phyloP scores from a whole-genome alignment of 2,888 invertebrate genomes.

The Lapara coniferarum region DNA sequence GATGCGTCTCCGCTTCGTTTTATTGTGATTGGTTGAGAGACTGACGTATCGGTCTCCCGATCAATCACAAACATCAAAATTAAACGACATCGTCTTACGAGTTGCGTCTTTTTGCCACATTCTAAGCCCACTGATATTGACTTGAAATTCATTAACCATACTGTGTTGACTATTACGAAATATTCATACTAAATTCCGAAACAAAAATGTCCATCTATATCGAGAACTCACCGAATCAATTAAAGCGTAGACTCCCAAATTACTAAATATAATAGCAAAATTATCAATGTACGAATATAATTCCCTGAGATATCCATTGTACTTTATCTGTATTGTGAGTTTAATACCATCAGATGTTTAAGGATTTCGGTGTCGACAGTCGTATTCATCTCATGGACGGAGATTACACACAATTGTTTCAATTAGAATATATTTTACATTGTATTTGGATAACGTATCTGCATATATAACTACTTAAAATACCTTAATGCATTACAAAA shows the following conservation, averaged over 20 bases:
- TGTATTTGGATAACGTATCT: constrained; percentile 8
- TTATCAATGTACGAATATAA: constrained; percentile 41
- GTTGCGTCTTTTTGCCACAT: too few relatives aligned
- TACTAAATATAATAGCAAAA: constrained; percentile 42
- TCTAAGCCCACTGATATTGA: too few relatives aligned
- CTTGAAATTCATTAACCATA: not conserved
- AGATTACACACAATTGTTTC: constrained; percentile 49
- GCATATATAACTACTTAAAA: constrained; percentile 16
- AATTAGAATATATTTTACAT: constrained; percentile 23
- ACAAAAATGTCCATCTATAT: not conserved
- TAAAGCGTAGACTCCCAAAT: constrained; percentile 40
- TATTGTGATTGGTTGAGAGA: too few relatives aligned
- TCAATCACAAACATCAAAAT: too few relatives aligned
- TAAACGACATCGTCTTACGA: too few relatives aligned
- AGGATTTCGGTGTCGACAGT: constrained; percentile 36
- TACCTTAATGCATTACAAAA: constrained; percentile 15
- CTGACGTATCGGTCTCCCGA: too few relatives aligned
- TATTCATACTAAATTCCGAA: too few relatives aligned
- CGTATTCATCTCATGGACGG: constrained; percentile 70
- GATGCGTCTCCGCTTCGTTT: too few relatives aligned
- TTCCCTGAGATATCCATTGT: constrained; percentile 31
- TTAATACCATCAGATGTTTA: constrained; percentile 26
- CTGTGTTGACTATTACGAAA: not conserved
- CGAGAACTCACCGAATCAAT: constrained; percentile 31
- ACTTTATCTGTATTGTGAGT: constrained; percentile 26